Evolutionary conservation across 1,140 invertebrate species (phyloP), one percentile per base, ranked within the genome.

Genomic region (Hylaeus anthracinus): DNA sequence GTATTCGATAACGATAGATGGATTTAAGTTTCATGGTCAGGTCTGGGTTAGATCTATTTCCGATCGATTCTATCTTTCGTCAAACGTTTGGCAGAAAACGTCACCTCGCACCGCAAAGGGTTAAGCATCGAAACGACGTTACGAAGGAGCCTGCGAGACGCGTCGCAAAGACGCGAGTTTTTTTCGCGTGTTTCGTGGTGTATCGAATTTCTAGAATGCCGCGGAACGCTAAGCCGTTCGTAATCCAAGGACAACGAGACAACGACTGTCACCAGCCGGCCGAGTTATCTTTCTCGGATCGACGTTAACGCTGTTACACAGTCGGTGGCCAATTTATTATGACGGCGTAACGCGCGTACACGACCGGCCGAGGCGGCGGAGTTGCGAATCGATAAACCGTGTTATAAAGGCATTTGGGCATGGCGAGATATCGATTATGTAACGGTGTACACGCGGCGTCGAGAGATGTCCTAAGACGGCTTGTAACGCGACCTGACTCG

Each of bases 331-430:
- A 9, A 60, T 78, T 82, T 79, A 79, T 78, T 65, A 73, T 73
- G 51, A 39, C 45, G 51, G 65, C 60, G 58, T 73, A 79, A 79
- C 55, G 76, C 76, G 63, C 75, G 70, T 79, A 67, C 56, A 79
- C 56, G 60, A 26, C 9, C 26, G 55, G 53, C 12, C 63, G 76
- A 79, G 69, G 64, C 55, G 69, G 64, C 55, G 65, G 71, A 73
- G 78, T 80, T 71, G 77, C 77, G 64, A 80, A 80, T 83, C 77
- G 65, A 83, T 80, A 80, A 79, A 65, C 71, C 77, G 61, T 66
- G 77, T 80, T 80, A 71, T 75, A 79, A 79, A 80, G 64, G 78
- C 43, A 74, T 80, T 79, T 80, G 56, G 81, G 53, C 81, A 80
- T 70, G 67, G 58, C 64, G 76, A 56, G 66, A 82, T 79, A 82